A percentile compares a stretch with the other conserved stretches of the same genome.
These are phyloP conservation scores for Andrena chrysosceles DNA, from an alignment of 2,888 invertebrate species.

Conservation along the genomic window DNA sequence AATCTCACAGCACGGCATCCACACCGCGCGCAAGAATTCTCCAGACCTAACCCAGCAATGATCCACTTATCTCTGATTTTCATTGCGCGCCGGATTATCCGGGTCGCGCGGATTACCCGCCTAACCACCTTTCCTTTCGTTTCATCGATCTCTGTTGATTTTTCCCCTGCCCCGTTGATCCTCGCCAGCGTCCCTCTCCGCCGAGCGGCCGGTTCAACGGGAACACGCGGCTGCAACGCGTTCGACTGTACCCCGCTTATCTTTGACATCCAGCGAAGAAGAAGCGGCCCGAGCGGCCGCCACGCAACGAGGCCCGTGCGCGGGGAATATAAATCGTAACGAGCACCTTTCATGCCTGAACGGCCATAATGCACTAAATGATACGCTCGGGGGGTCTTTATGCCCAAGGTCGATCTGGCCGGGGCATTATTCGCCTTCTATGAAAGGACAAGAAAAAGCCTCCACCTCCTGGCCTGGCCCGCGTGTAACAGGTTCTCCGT, in stretches of 20 bases:
- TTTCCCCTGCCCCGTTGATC: constrained; percentile 8
- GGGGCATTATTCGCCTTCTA: constrained; percentile 59
- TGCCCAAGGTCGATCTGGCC: constrained; percentile 63
- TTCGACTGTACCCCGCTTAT: neutral
- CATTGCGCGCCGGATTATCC: constrained; percentile 13
- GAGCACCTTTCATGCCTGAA: constrained; percentile 61
- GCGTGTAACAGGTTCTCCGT: constrained; percentile 45
- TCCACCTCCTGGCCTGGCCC: neutral
- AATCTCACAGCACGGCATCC: neutral
- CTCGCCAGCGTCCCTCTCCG: constrained; percentile 3
- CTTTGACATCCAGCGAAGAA: constrained; percentile 15
- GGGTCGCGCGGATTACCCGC: neutral
- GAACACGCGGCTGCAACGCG: constrained; percentile 5
- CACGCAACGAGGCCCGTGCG: constrained; percentile 22
- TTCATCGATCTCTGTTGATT: constrained; percentile 19
- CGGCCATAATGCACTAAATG: constrained; percentile 65
- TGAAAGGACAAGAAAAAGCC: constrained; percentile 55
- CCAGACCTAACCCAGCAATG: neutral
- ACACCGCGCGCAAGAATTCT: neutral
- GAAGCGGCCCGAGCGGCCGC: neutral
- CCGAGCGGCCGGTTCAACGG: neutral
- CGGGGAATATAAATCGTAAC: constrained; percentile 60
- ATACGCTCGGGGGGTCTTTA: constrained; percentile 66
- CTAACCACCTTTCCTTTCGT: constrained; percentile 21
- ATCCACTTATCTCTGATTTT: constrained; percentile 23